Evolutionary conservation across 2,888 invertebrate genomes (phyloP), one percentile per base, ranked within the genome.

Genomic region (Octonoba sinensis): DNA sequence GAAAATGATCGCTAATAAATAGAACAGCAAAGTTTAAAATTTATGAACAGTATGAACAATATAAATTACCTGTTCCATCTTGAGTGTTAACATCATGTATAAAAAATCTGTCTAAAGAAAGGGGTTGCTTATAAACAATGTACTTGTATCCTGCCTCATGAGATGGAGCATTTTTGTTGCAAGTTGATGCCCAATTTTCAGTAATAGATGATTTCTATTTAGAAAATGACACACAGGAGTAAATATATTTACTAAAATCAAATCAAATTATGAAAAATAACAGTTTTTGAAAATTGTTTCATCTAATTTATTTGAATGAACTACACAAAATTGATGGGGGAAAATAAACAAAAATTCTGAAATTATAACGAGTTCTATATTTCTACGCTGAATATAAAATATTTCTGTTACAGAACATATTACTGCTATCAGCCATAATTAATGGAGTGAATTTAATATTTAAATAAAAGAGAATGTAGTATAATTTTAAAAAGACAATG

Each of bases 101-200:
- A 85, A 89, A 89, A 86, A 89, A 89, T 22, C 89, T 86, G 85
- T 89, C 89, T 57, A 89, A 86, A 2, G 89, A 89, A 44, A 89
- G 86, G 18, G 89, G 89, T 83, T 89, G 89, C 84, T 89, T 89
- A 86, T 89, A 88, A 6, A 89, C 89, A 59, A 89, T 87, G 84
- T 89, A 89, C 18, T 89, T 88, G 84, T 87, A 87, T 60, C 85
- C 85, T 11, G 86, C 81, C 59, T 87, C 87, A 24, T 84, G 83
- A 3, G 82, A 74, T 15, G 86, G 83, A 69, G 86, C 85, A 22
- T 70, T 60, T 66, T 86, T 86, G 82, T 86, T 87, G 18, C 67
- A 73, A 85, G 87, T 88, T 59, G 87, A 87, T 18, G 88, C 87
- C 89, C 89, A 89, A 77, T 88, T 89, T 85, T 89, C 89, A 16